Percentiles rank a stretch among this genome's conserved stretches.
Evolutionary conservation across 35 echinoderm and acorn worm species (phyloP).

Genomic region (Lytechinus variegatus): DNA sequence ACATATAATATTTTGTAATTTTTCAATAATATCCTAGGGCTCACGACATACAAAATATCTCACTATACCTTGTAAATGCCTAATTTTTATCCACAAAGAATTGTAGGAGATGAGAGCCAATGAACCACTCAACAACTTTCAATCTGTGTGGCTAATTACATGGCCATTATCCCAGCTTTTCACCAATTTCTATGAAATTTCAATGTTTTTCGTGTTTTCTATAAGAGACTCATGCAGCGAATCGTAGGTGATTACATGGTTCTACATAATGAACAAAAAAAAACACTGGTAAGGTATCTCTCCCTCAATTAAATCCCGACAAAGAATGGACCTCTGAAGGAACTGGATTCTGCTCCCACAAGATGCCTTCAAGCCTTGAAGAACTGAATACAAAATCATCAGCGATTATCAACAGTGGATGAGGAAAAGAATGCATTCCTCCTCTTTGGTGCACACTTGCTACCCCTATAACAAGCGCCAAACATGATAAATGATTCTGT

Average conservation of each 20-base stretch:
- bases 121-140: neutral
- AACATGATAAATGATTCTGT: neutral
- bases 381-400: neutral
- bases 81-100: neutral
- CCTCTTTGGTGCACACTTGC: neutral
- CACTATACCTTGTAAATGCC: neutral
- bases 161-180: neutral
- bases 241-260: neutral
- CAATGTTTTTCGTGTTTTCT: neutral
- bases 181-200: conserved; percentile 5
- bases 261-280: neutral
- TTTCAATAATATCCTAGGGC: neutral
- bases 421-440: neutral
- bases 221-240: neutral
- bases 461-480: neutral
- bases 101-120: neutral
- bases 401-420: neutral
- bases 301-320: neutral
- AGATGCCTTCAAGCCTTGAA: neutral
- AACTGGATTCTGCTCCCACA: neutral
- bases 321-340: neutral
- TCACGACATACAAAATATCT: neutral
- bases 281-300: neutral
- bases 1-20: neutral
- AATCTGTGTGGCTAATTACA: neutral